phyloP scores from a whole-genome alignment of 1,140 invertebrate species.

The Bombus ignitus region DNA sequence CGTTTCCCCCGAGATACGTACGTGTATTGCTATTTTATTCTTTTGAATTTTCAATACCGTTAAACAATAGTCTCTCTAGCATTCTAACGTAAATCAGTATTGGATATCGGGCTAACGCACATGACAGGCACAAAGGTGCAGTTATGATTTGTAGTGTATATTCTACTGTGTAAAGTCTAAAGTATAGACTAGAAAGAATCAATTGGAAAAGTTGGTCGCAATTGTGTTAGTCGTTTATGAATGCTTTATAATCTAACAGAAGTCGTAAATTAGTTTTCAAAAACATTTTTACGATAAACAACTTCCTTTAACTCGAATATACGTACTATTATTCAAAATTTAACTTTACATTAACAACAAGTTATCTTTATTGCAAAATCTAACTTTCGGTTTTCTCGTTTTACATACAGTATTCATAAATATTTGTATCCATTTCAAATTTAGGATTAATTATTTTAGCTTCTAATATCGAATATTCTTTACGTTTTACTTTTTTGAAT shows the following conservation, averaged over 20 bases:
- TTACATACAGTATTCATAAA: too few species aligned
- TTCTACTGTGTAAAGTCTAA: background rate
- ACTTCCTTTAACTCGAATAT: too few species aligned
- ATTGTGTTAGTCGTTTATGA: background rate
- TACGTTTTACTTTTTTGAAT: too few species aligned
- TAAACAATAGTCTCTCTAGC: conserved; percentile 17
- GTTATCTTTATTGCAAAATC: too few species aligned
- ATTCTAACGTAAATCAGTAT: conserved; percentile 8
- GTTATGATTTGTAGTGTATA: background rate
- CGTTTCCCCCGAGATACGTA: background rate
- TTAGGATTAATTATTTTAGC: too few species aligned
- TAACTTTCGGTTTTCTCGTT: too few species aligned
- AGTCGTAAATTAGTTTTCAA: too few species aligned
- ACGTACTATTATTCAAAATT: too few species aligned
- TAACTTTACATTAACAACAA: too few species aligned
- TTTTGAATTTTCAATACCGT: background rate
- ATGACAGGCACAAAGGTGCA: conserved; percentile 6
- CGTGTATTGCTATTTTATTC: background rate
- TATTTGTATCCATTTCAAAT: too few species aligned
- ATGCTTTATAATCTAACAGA: background rate
- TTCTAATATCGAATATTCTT: too few species aligned
- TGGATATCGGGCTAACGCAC: background rate
- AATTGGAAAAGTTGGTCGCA: background rate
- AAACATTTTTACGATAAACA: background rate
- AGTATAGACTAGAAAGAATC: background rate